These are phyloP conservation scores for Leptinotarsa peninsularis DNA, from an alignment of 2,888 invertebrate genomes.

Conservation along the genomic window DNA sequence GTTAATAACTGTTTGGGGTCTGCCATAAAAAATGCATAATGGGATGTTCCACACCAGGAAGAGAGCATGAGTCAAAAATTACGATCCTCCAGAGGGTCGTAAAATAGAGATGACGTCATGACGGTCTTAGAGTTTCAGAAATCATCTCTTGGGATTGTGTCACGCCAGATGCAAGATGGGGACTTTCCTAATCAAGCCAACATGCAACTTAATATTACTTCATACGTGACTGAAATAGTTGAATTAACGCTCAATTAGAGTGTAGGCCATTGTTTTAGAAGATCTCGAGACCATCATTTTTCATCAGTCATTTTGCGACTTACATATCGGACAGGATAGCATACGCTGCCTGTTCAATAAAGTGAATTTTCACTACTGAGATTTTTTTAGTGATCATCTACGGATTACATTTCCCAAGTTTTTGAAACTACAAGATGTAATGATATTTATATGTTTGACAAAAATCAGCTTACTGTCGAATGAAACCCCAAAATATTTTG, in stretches of 20 bases:
- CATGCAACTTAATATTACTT: slow-evolving; percentile 62
- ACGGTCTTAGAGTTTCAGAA: slow-evolving; percentile 60
- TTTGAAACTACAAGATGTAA: too few species aligned
- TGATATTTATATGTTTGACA: too few species aligned
- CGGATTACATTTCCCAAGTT: too few species aligned
- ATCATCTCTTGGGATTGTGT: slow-evolving; percentile 62
- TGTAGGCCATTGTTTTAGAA: too few species aligned
- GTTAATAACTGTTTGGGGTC: slow-evolving; percentile 47
- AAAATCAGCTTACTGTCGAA: too few species aligned
- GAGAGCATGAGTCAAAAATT: slow-evolving; percentile 57
- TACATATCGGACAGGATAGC: too few species aligned
- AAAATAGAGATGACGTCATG: slow-evolving; percentile 58
- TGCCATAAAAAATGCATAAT: slow-evolving; percentile 50
- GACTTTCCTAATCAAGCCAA: slow-evolving; percentile 47
- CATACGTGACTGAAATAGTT: slow-evolving; percentile 61
- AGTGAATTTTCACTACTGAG: too few species aligned
- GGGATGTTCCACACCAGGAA: slow-evolving; percentile 44
- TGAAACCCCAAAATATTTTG: too few species aligned
- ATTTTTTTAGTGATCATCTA: too few species aligned
- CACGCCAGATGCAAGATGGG: slow-evolving; percentile 57
- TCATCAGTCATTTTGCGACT: too few species aligned
- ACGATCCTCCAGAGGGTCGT: slow-evolving; percentile 53
- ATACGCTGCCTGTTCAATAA: too few species aligned
- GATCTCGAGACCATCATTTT: too few species aligned
- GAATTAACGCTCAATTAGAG: slow-evolving; percentile 35